Base-by-base conservation (phyloP, 1,140 invertebrate genomes). In the Coptotermes formosanus region DNA sequence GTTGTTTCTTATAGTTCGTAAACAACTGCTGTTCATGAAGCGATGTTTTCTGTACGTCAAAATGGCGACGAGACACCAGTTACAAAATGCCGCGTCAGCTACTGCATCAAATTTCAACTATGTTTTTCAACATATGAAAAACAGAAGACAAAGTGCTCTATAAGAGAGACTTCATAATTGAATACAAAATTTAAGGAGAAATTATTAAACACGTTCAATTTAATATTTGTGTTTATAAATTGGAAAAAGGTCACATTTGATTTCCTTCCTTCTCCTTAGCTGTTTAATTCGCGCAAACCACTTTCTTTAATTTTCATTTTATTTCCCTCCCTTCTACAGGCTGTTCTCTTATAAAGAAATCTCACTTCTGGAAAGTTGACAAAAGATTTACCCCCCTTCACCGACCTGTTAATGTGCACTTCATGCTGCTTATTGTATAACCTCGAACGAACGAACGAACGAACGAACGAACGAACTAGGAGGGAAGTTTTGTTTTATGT, bases 361-460 rank as follows among this genome's bases (percentile, higher is more conserved):
- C 59, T n/a, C 25, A 64, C 59, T 64, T 8, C 21, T 64, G 59
- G 59, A 64, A 64, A 64, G 16, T 64, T 64, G 59, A 64, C 59
- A 64, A 64, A 64, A 64, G 59, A 23, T 64, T 23, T 59, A 19
- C 59, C 59, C 59, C 59, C 25, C 59, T 64, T 21, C 12, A 64
- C 59, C 59, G 7, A 16, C 59, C 14, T 19, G 59, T n/a, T 64
- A 64, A 19, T 64, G 59, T 64, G 59, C 59, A 64, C 59, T 64
- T 64, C 59, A 64, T 64, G 59, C 59, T 64, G 59, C 59, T 64
- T n/a, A 64, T 64, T 64, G 59, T 64, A 64, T 64, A 64, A 64
- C 59, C 59, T 64, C 9, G 25, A n/a, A 64, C 21, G 59, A 64
- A n/a, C 7, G 59, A 64, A n/a, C 7, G 59, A 64, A 16, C 59